Conservation (phyloP, 2,888 invertebrate genomes). For the Brachypalpus laphriformis region DNA sequence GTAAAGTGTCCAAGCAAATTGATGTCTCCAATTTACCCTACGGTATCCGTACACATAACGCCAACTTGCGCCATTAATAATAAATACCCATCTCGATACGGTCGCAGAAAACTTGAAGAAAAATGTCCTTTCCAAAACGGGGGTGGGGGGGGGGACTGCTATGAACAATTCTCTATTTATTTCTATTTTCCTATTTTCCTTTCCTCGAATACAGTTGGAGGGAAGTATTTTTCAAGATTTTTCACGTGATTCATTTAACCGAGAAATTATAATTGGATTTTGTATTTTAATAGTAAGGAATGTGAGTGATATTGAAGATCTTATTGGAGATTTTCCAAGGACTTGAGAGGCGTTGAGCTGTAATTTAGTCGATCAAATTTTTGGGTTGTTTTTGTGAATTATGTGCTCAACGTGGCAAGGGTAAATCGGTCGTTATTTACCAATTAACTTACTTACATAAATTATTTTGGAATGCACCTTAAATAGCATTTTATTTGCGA, state of each 20-base stretch:
- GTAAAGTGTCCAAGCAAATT: conserved; percentile 65
- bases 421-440: background rate
- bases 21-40: conserved; percentile 58
- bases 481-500: too few relatives aligned
- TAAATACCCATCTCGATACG: conserved; percentile 22
- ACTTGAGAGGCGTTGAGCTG: background rate
- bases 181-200: background rate
- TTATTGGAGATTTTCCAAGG: background rate
- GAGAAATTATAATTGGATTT: conserved; percentile 47
- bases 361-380: background rate
- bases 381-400: background rate
- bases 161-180: background rate
- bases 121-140: background rate
- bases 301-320: background rate
- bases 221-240: background rate
- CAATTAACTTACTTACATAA: background rate
- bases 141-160: background rate
- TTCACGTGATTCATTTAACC: conserved; percentile 34
- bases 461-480: too few relatives aligned
- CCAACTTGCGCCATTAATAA: conserved; percentile 47
- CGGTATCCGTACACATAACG: conserved; percentile 1
- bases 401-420: background rate
- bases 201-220: background rate
- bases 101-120: background rate
- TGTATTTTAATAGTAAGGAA: background rate